Conservation (phyloP, 2,113 vertebrate genomes). For the Hemiscyllium ocellatum region DNA sequence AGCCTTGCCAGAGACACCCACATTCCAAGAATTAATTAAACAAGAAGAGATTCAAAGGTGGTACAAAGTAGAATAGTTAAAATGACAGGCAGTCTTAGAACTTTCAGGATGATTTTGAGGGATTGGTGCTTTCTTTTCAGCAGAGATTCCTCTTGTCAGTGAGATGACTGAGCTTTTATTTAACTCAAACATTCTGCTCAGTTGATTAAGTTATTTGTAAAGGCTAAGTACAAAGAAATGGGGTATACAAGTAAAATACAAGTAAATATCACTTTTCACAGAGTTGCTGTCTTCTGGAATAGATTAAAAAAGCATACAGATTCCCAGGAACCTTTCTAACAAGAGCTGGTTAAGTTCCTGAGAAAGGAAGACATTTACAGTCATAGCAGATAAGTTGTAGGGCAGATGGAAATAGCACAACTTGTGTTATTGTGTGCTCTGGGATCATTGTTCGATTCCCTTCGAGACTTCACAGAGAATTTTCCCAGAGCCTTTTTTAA, state of each 20-base stretch:
- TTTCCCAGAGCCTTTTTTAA: neutral
- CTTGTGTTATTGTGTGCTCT: neutral
- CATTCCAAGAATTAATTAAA: neutral
- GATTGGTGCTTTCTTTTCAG: neutral
- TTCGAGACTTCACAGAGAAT: neutral
- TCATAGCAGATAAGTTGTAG: neutral
- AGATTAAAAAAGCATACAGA: neutral
- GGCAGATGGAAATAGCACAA: neutral
- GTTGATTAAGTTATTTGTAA: neutral
- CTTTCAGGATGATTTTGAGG: neutral
- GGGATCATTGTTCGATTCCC: neutral
- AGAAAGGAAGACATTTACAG: conserved; percentile 20
- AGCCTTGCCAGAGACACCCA: neutral
- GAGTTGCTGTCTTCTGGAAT: neutral
- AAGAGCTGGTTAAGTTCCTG: neutral
- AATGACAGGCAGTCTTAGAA: neutral
- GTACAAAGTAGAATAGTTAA: neutral
- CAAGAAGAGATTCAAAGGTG: neutral
- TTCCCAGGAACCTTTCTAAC: neutral
- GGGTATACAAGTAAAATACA: neutral
- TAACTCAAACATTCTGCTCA: neutral
- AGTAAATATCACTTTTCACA: neutral
- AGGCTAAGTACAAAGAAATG: neutral
- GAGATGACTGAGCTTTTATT: too few species aligned
- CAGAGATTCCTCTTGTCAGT: neutral